Conservation (phyloP, 1,140 invertebrate genomes). For the Drosophila lacteicornis region DNA sequence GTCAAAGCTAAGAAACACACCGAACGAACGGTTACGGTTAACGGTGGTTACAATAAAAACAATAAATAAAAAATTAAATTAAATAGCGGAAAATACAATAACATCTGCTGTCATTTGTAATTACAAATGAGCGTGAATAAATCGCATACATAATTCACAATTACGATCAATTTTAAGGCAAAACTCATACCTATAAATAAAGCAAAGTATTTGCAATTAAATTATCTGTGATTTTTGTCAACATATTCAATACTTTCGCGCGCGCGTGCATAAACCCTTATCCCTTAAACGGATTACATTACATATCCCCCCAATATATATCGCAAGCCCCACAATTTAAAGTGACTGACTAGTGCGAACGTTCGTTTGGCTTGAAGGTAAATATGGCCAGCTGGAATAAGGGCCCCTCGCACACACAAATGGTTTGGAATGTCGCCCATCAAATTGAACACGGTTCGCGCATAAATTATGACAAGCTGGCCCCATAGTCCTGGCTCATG, state of each 20-base stretch:
- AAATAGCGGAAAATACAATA: conserved; percentile 4
- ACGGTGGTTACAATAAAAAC: not conserved
- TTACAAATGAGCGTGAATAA: conserved; percentile 64
- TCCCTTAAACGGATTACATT: conserved; percentile 10
- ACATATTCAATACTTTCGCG: conserved; percentile 67
- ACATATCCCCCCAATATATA: conserved; percentile 13
- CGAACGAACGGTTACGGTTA: not conserved
- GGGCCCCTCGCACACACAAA: conserved; percentile 53
- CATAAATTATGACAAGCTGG: conserved; percentile 74
- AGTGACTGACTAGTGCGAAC: conserved; percentile 22
- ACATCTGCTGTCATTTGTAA: conserved; percentile 69
- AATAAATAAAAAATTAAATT: conserved; percentile 24
- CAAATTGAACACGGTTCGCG: conserved; percentile 71
- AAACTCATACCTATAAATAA: conserved; percentile 45
- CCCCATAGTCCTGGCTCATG: conserved; percentile 6
- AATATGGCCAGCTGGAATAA: conserved; percentile 57
- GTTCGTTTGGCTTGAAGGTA: conserved; percentile 57
- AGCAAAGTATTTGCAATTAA: conserved; percentile 67
- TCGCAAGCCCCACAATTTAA: conserved; percentile 40
- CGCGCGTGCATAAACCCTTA: conserved; percentile 6
- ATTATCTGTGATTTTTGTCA: conserved; percentile 82
- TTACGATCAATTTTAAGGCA: conserved; percentile 46
- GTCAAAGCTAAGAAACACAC: conserved; percentile 41
- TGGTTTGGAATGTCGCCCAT: conserved; percentile 71
- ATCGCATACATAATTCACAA: conserved; percentile 44